Base-by-base conservation (phyloP, 1,140 invertebrate species). In the Drosophila mauritiana region DNA sequence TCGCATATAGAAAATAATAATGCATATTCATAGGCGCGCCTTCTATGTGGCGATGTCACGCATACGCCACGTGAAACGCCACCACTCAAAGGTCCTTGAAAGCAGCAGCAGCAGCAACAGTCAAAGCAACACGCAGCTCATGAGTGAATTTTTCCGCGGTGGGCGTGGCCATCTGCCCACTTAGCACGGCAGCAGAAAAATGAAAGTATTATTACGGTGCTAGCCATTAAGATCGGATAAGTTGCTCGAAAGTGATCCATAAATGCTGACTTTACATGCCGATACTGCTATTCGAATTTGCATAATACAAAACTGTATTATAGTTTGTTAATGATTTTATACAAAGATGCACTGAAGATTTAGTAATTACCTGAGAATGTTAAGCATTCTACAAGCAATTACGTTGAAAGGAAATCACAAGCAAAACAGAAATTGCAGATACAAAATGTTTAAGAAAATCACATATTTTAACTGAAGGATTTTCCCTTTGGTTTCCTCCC, bases 31-130 rank as follows among this genome's bases (percentile, higher is more conserved):
- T 80, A 73, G 72, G 63, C 52, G 31, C 49, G 46, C 37, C 52
- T 55, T 52, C 68, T 62, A 78, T 80, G 69, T 39, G 77, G n/a
- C 56, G 67, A 81, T 73, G 78, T 81, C 78, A 81, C 78, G 78
- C 78, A 80, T 81, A 80, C 73, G 79, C 56, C 73, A 73, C 56
- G 56, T 81, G 61, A 45, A 59, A 67, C 51, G 57, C 36, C 46
- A 52, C 31, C 59, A 64, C 72, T 73, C 57, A 76, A 59, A 70
- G 51, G 78, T 81, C 78, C 78, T 81, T 81, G 78, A 81, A 81
- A 81, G 48, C 8, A 4, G 31, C 59, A 34, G 34, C 8, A 10
- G 31, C 59, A 34, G 34, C 39, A 57, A 15, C 59, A 48, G 53
- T 34, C 27, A 42, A 20, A 34, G 40, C 40, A 37, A 25, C 53